These are phyloP conservation scores for Xiphophorus maculatus DNA, from an alignment of 2,113 vertebrate genomes.

Conservation along the genomic window DNA sequence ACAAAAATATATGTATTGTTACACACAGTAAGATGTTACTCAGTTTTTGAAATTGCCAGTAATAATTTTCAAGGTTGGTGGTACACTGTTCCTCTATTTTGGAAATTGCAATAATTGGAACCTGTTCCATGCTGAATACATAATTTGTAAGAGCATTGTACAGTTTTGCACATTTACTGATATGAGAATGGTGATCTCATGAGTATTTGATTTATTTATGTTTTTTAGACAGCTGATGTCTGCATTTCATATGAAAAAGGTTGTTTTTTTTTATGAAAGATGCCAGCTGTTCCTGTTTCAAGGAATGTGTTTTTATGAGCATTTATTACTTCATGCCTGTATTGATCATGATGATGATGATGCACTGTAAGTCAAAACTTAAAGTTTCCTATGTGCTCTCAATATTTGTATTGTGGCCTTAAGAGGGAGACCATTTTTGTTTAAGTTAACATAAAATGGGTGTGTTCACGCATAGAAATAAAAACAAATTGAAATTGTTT, in stretches of 20 bases:
- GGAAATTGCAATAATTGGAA: slow-evolving; percentile 3
- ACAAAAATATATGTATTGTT: slow-evolving; percentile 11
- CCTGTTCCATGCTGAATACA: slow-evolving; percentile 48
- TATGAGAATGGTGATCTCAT: slow-evolving; percentile 4
- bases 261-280: slow-evolving; percentile 74
- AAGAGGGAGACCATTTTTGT: slow-evolving; percentile 55
- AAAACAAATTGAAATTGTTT: slow-evolving; percentile 22
- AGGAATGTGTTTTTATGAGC: slow-evolving; percentile 71
- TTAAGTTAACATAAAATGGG: slow-evolving; percentile 63
- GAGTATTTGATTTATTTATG: slow-evolving; percentile 55
- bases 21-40: slow-evolving; percentile 2
- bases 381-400: slow-evolving; percentile 44
- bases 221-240: slow-evolving; percentile 66
- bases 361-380: slow-evolving; percentile 68
- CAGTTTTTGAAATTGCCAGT: slow-evolving; percentile 37
- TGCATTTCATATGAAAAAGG: slow-evolving; percentile 65
- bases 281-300: slow-evolving; percentile 82
- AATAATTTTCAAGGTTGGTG: slow-evolving; percentile 33
- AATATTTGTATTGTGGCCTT: neutral
- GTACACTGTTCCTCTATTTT: slow-evolving; percentile 52
- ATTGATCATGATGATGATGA: slow-evolving; percentile 48
- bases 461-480: slow-evolving; percentile 54
- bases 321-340: slow-evolving; percentile 54
- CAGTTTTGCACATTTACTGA: slow-evolving; percentile 49
- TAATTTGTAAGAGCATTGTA: slow-evolving; percentile 33